Base-by-base conservation (phyloP, 2,888 invertebrate species). In the Clanis bilineata region DNA sequence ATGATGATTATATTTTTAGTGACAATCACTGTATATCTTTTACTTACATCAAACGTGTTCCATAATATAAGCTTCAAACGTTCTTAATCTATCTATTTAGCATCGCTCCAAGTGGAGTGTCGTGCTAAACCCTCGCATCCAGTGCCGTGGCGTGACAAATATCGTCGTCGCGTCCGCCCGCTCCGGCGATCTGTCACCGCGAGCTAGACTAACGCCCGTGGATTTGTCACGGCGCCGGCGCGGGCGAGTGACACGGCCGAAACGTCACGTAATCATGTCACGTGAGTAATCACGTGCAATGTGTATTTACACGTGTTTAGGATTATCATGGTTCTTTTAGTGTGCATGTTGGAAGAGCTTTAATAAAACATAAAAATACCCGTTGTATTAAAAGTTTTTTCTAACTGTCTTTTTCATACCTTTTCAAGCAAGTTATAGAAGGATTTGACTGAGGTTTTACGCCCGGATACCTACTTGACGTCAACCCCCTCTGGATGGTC, bases 141-240 rank as follows among this genome's bases (percentile, higher is more conserved):
- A 51, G 51, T 32, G 18, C 18, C 28, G 51, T 28, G 32, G 51
- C 65, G 66, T 76, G 74, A 77, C 67, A 69, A 73, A 77, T 71
- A 67, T 58, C 43, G 47, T 67, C 69, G 71, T 72, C 73, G 63
- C 70, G 65, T 66, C 64, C 63, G 70, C 73, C 64, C 66, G 70
- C 70, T 68, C 71, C 69, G 65, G 63, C 72, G 62, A 77, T 80
- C 74, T 62, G 65, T 79, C 74, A 72, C 70, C 63, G 67, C 71
- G 64, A 68, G 66, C 63, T 67, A 67, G 72, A 75, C 72, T 70
- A 73, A 79, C 74, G 69, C 62, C 44, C 70, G 64, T 60, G 69
- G 63, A 78, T 80, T 72, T 74, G 71, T 77, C 72, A 74, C 68
- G 64, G 60, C 62, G 64, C 45, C 63, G 41, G 41, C 41, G 41